phyloP scores from a whole-genome alignment of 1,140 invertebrate genomes.

The Ectropis grisescens region DNA sequence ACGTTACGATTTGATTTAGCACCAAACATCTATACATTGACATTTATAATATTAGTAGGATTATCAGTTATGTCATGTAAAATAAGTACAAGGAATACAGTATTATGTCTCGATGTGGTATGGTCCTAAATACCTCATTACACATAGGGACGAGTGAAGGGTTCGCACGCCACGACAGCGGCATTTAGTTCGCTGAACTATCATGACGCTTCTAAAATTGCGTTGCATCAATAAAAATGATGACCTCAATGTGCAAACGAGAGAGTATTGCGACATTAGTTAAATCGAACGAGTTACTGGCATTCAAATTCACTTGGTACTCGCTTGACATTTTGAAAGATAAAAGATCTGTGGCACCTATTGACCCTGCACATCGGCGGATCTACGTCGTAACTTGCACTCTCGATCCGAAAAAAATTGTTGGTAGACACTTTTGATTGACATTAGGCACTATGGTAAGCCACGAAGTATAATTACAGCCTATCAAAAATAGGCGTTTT shows the following conservation, averaged over 20 bases:
- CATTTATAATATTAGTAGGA: too few relatives aligned
- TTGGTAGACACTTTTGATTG: too few relatives aligned
- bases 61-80: too few relatives aligned
- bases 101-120: too few relatives aligned
- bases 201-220: conserved; percentile 6
- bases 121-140: too few relatives aligned
- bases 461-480: too few relatives aligned
- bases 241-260: conserved; percentile 17
- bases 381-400: conserved; percentile 1
- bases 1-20: too few relatives aligned
- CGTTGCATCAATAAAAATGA: conserved; percentile 24
- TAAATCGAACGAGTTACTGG: conserved; percentile 19
- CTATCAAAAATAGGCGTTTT: too few relatives aligned
- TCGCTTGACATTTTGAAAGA: conserved; percentile 28
- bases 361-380: conserved; percentile 18
- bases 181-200: conserved; percentile 9
- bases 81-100: too few relatives aligned
- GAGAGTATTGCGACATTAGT: conserved; percentile 19
- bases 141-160: too few relatives aligned
- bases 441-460: too few relatives aligned
- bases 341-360: conserved; percentile 18
- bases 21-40: too few relatives aligned
- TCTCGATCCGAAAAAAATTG: conserved; percentile 2
- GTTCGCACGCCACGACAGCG: background rate
- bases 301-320: conserved; percentile 21